Base-by-base conservation (phyloP, 2,888 invertebrate genomes). In the Chaitophorus viminalis region DNA sequence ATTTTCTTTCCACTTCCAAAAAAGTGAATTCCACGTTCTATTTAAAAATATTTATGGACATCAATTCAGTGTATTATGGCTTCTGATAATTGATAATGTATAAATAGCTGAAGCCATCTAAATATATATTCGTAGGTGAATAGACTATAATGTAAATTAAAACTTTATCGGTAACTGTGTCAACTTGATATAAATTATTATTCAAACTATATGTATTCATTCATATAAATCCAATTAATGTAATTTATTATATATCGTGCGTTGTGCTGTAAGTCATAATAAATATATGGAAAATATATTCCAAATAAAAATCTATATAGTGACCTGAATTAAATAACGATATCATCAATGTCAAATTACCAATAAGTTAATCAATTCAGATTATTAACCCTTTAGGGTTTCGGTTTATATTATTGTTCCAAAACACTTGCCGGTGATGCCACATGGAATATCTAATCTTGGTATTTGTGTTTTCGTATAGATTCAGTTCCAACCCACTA, bases 221-320 rank as follows among this genome's bases (percentile, higher is more conserved):
- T 83, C 18, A 6, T 65, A 29, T 60, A 75, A 83, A 83, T 83
- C 83, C 83, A 75, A 83, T 83, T 83, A 65, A 31, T 75, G 21
- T 74, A n/a, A 65, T 75, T 46, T 65, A 25, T 9, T 29, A 1
- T 36, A 25, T 65, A 68, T n/a, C 52, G 33, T 21, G 36, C 14
- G 14, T 25, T 39, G 31, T 21, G n/a, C 9, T 31, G 14, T 17
- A 17, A 29, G 29, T 17, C 14, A 14, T 74, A 54, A 31, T 39
- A 65, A 17, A 65, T 33, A 17, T 25, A 33, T 21, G 8, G 5
- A 54, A 33, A 54, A 82, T 17, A 46, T 72, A 33, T 82, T 54
- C 21, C 8, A 60, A 74, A 54, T 54, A 72, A 31, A 54, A 82
- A 54, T 14, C 54, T 54, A 72, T 54, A 72, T 8, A 1, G 54